Evolutionary conservation across 1,140 invertebrate species (phyloP), one percentile per base, ranked within the genome.

Genomic region (Vanessa atalanta): DNA sequence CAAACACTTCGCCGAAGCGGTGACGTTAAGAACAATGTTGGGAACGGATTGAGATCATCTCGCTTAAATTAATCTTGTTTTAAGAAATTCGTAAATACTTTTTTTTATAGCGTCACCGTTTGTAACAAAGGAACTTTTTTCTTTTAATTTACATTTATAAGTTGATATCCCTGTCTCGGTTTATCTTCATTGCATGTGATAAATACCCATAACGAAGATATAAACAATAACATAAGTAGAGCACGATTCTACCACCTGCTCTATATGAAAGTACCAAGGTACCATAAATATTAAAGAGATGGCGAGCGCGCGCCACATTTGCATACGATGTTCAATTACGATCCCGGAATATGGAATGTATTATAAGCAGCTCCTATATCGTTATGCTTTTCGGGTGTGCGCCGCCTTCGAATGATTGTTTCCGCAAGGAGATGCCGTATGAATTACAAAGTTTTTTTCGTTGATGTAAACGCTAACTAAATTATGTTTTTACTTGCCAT

Each of bases 251-350:
- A 78, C 82, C 84, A 88, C 87, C 85, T 86, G 85, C 83, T 81
- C 75, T 68, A 65, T 76, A 80, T 74, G 77, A 80, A 84, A 83
- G 78, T 88, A 87, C 88, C 71, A 89, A 83, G 82, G 47, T 76
- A 77, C 69, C 76, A 89, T 89, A 88, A 85, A 89, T 88, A 89
- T 85, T 87, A 83, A 87, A 81, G 83, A 87, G 84, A 82, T 84
- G 81, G 78, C 82, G 78, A 77, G 79, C 84, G 81, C 82, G 84
- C 79, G 86, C 80, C 79, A 75, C 82, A 86, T 89, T 87, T 88
- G 81, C 86, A 88, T 88, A 84, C 81, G 85, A 84, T 86, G 88
- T 88, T 89, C 88, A 88, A 89, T 89, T 89, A 89, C 88, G 83
- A 82, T 74, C 79, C 83, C 82, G 80, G 85, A 88, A 86, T 88